Base-by-base conservation (phyloP, 2,888 invertebrate genomes). In the Tridacna crocea region DNA sequence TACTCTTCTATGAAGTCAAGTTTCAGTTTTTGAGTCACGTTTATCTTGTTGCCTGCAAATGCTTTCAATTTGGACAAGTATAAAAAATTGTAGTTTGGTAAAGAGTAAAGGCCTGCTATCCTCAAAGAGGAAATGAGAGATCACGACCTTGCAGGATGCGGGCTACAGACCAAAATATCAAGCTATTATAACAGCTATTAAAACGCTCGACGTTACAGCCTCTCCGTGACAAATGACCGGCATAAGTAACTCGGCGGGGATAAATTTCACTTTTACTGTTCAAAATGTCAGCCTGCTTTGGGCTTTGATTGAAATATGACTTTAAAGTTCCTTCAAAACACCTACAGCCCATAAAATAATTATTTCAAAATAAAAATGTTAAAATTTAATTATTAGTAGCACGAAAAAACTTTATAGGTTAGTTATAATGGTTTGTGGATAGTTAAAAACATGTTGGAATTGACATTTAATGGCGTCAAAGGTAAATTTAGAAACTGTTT, bases 231-330 rank as follows among this genome's bases (percentile, higher is more conserved):
- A 36, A 36, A 36, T 36, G 36, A 36, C 36, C 36, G 24, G 63
- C 24, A 19, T 26, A 1, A 27, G 24, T 27, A 27, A 27, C 27
- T 26, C 26, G 24, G 63, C 15, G 63, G 24, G 63, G 24, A 22
- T 26, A 27, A 63, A 63, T 63, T 63, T 63, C 63, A 63, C 11
- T 63, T 63, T 63, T 27, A 63, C 27, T 63, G 63, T 63, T 63
- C 11, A 63, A 63, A 26, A 27, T 63, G 63, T 63, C 63, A 63
- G 17, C 24, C 0, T 3, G 63, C 15, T 27, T 19, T 15, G 27
- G 63, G 24, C 63, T 27, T 63, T 63, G 63, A 63, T 26, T 63
- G 63, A 63, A 63, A 63, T 63, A 63, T 63, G 63, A 27, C 24
- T 26, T 27, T 27, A 26, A 26, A 63, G 27, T 26, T 63, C 63